Base-by-base conservation (phyloP, 2,888 invertebrate species). In the Geophilus truncorum region DNA sequence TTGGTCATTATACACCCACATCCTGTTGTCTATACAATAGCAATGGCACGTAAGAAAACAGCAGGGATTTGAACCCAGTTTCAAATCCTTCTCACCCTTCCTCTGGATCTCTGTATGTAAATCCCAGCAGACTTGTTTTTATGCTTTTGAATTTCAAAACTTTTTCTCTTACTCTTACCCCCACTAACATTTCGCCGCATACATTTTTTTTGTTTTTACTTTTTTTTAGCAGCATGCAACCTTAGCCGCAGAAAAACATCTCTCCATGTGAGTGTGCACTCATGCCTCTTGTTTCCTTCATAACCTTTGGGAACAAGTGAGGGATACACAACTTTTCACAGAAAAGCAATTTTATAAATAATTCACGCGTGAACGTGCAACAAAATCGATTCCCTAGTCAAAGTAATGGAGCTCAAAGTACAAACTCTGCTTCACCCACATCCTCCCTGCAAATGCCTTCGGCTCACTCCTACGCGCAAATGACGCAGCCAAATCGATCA, bases 321-420 rank as follows among this genome's bases (percentile, higher is more conserved):
- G 57, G 79, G 45, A 57, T 79, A 79, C 57, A 79, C 70, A 70
- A 70, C 30, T 80, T 80, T 80, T 76, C 80, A 76, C 75, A 80
- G 80, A 34, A 70, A 80, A 76, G 80, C 76, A 80, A 80, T 80
- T 80, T 80, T 80, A 80, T 80, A 76, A 80, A 80, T 80, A 80
- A 80, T 80, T 80, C 80, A 80, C 75, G 75, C 80, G 80, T 76
- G 80, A 80, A 80, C 80, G 80, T 80, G 79, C 62, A 80, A 80
- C 80, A 80, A 80, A 70, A 80, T 80, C 80, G 80, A 80, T 80
- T 28, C 70, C 76, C 80, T 70, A 80, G 76, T 80, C 80, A 79
- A 79, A 79, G 79, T 79, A 79, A 79, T 79, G 79, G 79, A 57
- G 79, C 62, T 79, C 62, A 57, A 79, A 79, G 79, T 57, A 45